These are phyloP conservation scores for Glandiceps talaboti DNA, from an alignment of 53 echinoderm and acorn worm species.

Conservation along the genomic window DNA sequence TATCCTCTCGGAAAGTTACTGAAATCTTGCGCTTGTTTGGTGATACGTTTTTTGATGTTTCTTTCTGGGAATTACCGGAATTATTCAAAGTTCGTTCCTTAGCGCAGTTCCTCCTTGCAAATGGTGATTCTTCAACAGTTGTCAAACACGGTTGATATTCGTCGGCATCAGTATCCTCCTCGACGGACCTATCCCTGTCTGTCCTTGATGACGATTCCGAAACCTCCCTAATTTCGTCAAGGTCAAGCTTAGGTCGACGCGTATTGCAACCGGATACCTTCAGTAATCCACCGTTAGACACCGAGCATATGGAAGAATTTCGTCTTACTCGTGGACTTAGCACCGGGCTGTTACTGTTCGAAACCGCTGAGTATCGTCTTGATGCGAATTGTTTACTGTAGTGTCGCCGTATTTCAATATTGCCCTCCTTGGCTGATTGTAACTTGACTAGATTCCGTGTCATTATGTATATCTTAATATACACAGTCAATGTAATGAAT, in stretches of 20 bases:
- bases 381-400: neutral
- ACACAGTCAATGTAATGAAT: constrained; percentile 64
- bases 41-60: neutral
- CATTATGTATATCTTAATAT: constrained; percentile 68
- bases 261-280: neutral
- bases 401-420: neutral
- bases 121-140: neutral
- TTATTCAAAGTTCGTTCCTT: neutral
- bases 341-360: neutral
- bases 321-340: neutral
- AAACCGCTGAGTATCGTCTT: neutral
- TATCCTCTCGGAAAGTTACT: neutral
- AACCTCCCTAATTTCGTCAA: neutral
- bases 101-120: too few relatives aligned
- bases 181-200: neutral
- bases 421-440: constrained; percentile 26
- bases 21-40: neutral
- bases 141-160: neutral
- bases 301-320: neutral
- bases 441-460: constrained; percentile 59
- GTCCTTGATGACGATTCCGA: neutral
- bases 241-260: neutral
- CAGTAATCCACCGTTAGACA: neutral
- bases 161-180: neutral
- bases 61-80: neutral